Conservation (phyloP, 2,888 invertebrate genomes). For the Dusona sp. region DNA sequence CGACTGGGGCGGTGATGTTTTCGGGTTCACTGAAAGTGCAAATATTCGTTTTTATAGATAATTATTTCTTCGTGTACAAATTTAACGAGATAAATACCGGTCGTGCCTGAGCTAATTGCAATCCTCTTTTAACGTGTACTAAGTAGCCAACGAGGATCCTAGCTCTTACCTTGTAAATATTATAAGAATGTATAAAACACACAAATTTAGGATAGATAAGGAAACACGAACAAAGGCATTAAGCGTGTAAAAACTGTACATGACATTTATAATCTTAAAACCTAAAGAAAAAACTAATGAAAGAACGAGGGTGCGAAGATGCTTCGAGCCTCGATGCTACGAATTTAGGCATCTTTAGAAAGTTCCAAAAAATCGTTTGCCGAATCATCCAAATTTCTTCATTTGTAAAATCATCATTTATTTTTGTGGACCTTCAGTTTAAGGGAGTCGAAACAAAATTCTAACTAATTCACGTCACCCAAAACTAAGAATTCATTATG, state of each 20-base stretch:
- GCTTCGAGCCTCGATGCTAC: not conserved
- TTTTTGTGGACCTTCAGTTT: not conserved
- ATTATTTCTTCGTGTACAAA: constrained; percentile 68
- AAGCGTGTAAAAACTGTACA: constrained; percentile 73
- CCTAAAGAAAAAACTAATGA: constrained; percentile 5
- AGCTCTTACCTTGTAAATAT: constrained; percentile 67
- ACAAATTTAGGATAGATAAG: constrained; percentile 2
- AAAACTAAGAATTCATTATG: not conserved
- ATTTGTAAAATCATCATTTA: not conserved
- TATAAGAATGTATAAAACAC: constrained; percentile 57
- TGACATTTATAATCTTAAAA: constrained; percentile 64
- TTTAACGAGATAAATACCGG: constrained; percentile 58
- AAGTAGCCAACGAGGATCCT: constrained; percentile 3
- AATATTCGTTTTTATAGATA: constrained; percentile 74
- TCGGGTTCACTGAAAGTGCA: constrained; percentile 73
- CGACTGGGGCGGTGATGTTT: constrained; percentile 21
- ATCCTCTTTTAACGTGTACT: constrained; percentile 22
- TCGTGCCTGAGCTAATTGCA: constrained; percentile 68
- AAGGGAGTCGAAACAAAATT: not conserved
- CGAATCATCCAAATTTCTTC: not conserved
- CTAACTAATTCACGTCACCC: not conserved
- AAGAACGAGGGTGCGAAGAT: constrained; percentile 10
- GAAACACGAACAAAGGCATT: constrained; percentile 26
- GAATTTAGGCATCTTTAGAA: not conserved
- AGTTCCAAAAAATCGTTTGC: not conserved